Base-by-base conservation (phyloP, 1,140 invertebrate genomes). In the Brachionus paranguensis region DNA sequence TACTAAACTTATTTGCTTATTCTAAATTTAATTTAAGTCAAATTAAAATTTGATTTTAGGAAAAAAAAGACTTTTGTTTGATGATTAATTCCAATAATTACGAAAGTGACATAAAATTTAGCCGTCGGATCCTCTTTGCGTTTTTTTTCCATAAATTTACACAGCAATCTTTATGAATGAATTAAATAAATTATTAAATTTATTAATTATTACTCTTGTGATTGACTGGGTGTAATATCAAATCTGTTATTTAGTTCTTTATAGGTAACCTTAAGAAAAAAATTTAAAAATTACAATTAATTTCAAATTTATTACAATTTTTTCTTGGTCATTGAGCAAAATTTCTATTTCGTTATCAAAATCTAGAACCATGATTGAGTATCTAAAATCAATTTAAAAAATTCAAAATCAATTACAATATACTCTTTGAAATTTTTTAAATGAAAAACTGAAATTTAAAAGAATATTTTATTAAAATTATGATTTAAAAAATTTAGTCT, bases 171-270 rank as follows among this genome's bases (percentile, higher is more conserved):
- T 76, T 29, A 27, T 29, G 3, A 76, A 50, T 14, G 12, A 76
- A 24, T 74, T 41, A 17, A 20, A 43, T 43, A 17, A 3, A 17
- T 45, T 43, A 17, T 4, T 37, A 37, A 37, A 37, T 37, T 37
- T 37, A 37, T 5, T 37, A 45, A 20, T 37, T 10, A 14, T 27
- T 76, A 76, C 72, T 76, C 72, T 76, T 76, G 72, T 1, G 72
- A 10, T 50, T 76, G 37, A 27, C 29, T 50, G 1, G 72, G 72
- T 12, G 72, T 33, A n/a, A 76, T 29, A 50, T 76, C 45, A 29
- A 76, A 76, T 76, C 72, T 29, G 50, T 50, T 29, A 12, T 76
- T 76, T 11, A 76, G 14, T 50, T 76, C 72, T 53, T 76, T 76
- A 76, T 76, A 76, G 27, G 72, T 29, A 11, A 76, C 45, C 72